phyloP scores from a whole-genome alignment of 2,797 vertebrate genomes.

The Notoglanidium macrostoma region DNA sequence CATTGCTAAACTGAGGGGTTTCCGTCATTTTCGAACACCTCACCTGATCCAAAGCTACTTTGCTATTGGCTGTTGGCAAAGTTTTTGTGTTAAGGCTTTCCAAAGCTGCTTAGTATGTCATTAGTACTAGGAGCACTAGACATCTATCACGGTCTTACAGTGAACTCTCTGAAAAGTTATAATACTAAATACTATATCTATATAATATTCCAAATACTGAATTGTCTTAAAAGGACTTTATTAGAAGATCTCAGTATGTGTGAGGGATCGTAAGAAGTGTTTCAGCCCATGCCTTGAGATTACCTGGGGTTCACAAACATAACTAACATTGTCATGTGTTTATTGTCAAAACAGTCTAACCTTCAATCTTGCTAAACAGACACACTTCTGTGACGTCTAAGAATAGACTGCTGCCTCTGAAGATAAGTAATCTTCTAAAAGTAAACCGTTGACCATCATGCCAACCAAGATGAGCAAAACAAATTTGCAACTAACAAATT shows the following conservation, averaged over 20 bases:
- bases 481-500: conserved; percentile 1
- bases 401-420: not conserved
- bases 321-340: not conserved
- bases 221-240: not conserved
- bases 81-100: not conserved
- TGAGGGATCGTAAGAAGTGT: not conserved
- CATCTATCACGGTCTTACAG: not conserved
- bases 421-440: conserved; percentile 4
- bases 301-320: not conserved
- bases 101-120: no score
- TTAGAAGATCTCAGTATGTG: not conserved
- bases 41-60: not conserved
- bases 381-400: not conserved
- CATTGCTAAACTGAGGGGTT: not conserved
- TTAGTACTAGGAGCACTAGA: no score
- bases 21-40: not conserved
- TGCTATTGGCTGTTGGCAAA: not conserved
- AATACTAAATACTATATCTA: not conserved
- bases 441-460: conserved; percentile 6
- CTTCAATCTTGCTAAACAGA: not conserved
- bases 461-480: not conserved
- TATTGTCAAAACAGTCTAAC: not conserved
- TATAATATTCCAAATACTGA: not conserved
- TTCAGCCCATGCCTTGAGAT: not conserved
- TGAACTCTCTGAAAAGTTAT: not conserved